Conservation (phyloP, 2,113 vertebrate genomes). For the Carassius gibelio region DNA sequence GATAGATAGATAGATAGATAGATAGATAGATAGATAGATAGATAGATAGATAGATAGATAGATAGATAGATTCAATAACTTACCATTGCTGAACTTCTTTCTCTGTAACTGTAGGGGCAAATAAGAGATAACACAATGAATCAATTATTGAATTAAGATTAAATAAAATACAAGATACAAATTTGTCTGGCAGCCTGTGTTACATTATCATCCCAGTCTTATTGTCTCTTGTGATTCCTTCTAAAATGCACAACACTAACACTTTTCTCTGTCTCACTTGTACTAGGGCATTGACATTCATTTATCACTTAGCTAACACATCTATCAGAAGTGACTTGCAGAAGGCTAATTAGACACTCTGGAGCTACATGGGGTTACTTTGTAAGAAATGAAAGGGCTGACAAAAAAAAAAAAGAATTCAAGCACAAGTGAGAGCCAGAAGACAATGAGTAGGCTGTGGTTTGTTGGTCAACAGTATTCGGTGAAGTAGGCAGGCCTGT, state of each 20-base stretch:
- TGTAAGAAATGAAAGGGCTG: not conserved
- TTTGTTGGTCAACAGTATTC: not conserved
- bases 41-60: not conserved
- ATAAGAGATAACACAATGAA: not conserved
- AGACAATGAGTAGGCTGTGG: not conserved
- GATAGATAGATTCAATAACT: not conserved
- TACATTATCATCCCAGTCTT: not conserved
- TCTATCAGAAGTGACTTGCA: not conserved
- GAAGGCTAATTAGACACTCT: not conserved
- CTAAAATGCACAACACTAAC: not conserved
- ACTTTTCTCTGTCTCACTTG: not conserved
- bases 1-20: not conserved
- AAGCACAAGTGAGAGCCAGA: not conserved
- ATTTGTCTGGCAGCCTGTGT: not conserved
- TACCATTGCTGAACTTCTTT: constrained; percentile 44
- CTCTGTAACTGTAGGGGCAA: constrained; percentile 34
- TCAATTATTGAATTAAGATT: not conserved
- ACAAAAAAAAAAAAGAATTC: not conserved
- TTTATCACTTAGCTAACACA: not conserved
- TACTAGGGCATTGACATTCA: not conserved
- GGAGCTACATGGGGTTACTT: not conserved
- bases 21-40: not conserved
- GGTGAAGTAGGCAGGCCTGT: not conserved
- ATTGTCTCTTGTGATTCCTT: not conserved
- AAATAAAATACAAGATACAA: not conserved